phyloP scores from a whole-genome alignment of 2,797 vertebrate species.

The Anguilla pacifica region DNA sequence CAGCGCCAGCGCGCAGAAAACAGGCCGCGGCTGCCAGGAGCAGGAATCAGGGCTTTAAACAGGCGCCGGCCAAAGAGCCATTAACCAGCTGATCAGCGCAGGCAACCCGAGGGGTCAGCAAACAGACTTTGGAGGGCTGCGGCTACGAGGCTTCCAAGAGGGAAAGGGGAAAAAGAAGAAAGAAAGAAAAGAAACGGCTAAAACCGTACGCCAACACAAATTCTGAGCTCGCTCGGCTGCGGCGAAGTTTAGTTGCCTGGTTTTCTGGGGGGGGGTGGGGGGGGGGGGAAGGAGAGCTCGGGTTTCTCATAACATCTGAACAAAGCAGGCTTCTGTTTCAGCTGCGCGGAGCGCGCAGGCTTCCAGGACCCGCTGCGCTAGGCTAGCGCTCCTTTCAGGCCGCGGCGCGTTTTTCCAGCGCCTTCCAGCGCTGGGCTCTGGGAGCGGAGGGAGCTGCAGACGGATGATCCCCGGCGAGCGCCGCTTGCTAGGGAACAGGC shows the following conservation, averaged over 20 bases:
- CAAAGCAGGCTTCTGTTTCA: constrained; percentile 70
- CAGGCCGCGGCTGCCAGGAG: not conserved
- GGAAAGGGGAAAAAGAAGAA: not conserved
- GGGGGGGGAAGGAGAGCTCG: not conserved
- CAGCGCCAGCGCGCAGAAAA: constrained; percentile 8
- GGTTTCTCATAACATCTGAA: constrained; percentile 46
- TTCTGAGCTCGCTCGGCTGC: not conserved
- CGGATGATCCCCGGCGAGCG: constrained; percentile 66
- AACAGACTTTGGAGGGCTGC: not conserved
- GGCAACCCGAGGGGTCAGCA: constrained; percentile 14
- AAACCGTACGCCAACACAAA: not conserved
- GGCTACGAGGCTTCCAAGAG: not conserved
- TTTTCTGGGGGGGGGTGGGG: not conserved
- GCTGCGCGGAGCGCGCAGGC: constrained; percentile 49
- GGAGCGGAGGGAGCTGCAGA: constrained; percentile 54
- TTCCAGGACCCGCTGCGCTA: constrained; percentile 52
- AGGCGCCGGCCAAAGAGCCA: constrained; percentile 1
- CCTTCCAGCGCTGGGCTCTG: constrained; percentile 55
- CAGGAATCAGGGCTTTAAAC: not conserved
- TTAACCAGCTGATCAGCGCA: constrained; percentile 10
- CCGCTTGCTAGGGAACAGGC: constrained; percentile 61
- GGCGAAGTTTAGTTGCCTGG: not conserved
- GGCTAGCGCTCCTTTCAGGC: constrained; percentile 60
- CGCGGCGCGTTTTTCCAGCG: constrained; percentile 50
- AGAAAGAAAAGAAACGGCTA: not conserved